phyloP scores from a whole-genome alignment of 2,888 invertebrate species.

The Eilema depressum region DNA sequence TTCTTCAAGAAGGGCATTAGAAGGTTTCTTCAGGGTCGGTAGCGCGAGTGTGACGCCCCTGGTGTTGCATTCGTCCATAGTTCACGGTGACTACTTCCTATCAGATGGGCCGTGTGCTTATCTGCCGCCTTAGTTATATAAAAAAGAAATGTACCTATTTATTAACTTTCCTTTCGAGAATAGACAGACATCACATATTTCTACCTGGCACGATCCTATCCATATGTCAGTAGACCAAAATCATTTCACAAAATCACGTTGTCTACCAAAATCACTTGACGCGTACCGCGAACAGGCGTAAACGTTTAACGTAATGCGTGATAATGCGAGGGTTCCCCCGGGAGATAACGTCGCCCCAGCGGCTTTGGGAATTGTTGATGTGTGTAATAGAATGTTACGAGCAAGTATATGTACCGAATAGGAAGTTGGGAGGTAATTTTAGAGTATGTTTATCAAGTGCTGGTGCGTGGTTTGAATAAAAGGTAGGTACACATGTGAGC shows the following conservation, averaged over 20 bases:
- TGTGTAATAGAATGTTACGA: conserved; percentile 26
- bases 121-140: too few relatives aligned
- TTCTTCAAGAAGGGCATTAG: too few relatives aligned
- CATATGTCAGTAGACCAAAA: conserved; percentile 5
- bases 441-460: not conserved
- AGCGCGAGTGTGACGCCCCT: too few relatives aligned
- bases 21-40: too few relatives aligned
- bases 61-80: too few relatives aligned
- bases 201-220: too few relatives aligned
- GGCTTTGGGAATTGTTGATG: conserved; percentile 21
- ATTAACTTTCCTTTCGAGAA: too few relatives aligned
- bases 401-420: not conserved
- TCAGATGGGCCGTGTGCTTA: too few relatives aligned
- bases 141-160: too few relatives aligned
- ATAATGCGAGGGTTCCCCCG: conserved; percentile 49
- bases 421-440: not conserved
- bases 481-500: not conserved
- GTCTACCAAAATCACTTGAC: conserved; percentile 18
- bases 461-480: too few relatives aligned
- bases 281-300: conserved; percentile 37
- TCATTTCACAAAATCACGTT: conserved; percentile 19
- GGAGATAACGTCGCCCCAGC: conserved; percentile 51
- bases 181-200: too few relatives aligned
- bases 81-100: too few relatives aligned
- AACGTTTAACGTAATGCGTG: conserved; percentile 53